Base-by-base conservation (phyloP, 2,113 vertebrate species). In the Periophthalmodon schlosseri region DNA sequence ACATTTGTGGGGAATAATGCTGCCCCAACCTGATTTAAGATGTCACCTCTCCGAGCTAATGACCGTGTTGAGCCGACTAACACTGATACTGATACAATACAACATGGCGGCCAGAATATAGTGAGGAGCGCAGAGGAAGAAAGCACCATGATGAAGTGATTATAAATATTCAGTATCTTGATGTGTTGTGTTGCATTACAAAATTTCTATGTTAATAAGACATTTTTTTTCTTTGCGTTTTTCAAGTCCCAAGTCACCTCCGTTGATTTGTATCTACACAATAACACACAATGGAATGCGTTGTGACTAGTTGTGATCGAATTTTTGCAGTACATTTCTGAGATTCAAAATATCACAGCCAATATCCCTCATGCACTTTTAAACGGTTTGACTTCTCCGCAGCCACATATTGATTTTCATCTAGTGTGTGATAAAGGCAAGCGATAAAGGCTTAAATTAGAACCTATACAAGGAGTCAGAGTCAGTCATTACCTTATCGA, bases 1-100 rank as follows among this genome's bases (percentile, higher is more conserved):
- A 73, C 72, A 60, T 71, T 58, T 18, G 18, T 49, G 69, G 24
- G 36, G 70, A 68, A 28, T 78, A 78, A 82, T 79, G 39, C 80
- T 78, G 77, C 58, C 69, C 73, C 46, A 39, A 54, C 47, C 60
- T 87, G 72, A 88, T 83, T 81, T 80, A 86, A 79, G 82, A 84
- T 65, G 64, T 71, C 73, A 76, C 50, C 52, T 72, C 77, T 86
- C 21, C 54, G 54, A 80, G 79, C 52, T 87, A 83, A 87, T 63
- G 83, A 76, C 68, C 61, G 44, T 44, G 68, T 54, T 72, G 86
- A 84, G 74, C 79, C 81, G 61, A 72, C 73, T 46, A 73, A 73
- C 56, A 61, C 44, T 67, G 77, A 76, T 44, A 44, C 39, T 44
- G 39, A 44, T 1, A 44, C 39, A 44, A 44, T 79, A 80, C 57